Evolutionary conservation across 1,140 invertebrate species (phyloP), one percentile per base, ranked within the genome.

Genomic region (Magallana ariakensis): DNA sequence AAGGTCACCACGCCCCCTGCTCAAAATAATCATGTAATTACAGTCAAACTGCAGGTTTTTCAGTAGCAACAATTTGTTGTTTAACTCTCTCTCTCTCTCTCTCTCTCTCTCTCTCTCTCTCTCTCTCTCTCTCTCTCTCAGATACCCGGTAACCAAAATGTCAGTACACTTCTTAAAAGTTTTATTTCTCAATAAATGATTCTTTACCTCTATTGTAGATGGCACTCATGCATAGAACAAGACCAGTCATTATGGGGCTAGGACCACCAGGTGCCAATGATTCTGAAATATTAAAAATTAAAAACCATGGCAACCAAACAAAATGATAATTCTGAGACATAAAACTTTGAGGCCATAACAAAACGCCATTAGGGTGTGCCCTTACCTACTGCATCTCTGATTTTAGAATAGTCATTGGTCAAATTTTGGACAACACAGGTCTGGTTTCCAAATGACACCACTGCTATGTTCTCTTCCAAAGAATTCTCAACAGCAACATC

Each of bases 391-490:
- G 86, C 85, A 16, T 91, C 90, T 54, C 90, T 88, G 33, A 91
- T 84, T 83, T 87, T 87, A 8, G 85, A 84, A 26, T 89, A 91
- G 83, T 91, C 90, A 89, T 90, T 90, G 11, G 90, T 91, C 19
- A 91, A 55, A 53, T 90, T 86, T 84, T 91, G 90, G 10, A 88
- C 54, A 11, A 90, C 85, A 19, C 19, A 83, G 54, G 87, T 86
- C 33, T 70, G 82, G 33, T 85, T 84, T 19, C 90, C 90, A 88
- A 91, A 90, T 9, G 89, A 87, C 8, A 91, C 90, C 85, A 91
- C 81, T n/a, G 89, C 90, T 46, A 91, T 86, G 57, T 91, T 91
- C 66, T 91, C 90, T 82, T 91, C 90, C 70, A 91, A 66, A 10
- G 85, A 81, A 33, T 86, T 85, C 1, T 88, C 58, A n/a, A 75